phyloP scores from a whole-genome alignment of 2,113 vertebrate genomes.

The Glaucidium brasilianum region DNA sequence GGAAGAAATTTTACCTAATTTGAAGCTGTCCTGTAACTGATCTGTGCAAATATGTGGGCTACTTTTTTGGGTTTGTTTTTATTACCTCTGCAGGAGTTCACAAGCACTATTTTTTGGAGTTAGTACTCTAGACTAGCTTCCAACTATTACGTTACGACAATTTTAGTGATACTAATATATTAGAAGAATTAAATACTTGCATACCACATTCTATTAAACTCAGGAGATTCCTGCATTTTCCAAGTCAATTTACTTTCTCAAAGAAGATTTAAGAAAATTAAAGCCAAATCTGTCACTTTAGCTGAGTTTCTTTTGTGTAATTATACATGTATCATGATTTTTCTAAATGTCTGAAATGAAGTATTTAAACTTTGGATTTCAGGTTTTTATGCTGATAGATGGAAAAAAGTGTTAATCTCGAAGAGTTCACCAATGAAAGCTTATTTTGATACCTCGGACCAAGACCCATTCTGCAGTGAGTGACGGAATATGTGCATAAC shows the following conservation, averaged over 20 bases:
- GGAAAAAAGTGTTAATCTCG: constrained; percentile 75
- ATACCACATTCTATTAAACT: not conserved
- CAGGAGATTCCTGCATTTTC: not conserved
- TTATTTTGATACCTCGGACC: constrained; percentile 83
- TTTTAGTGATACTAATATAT: not conserved
- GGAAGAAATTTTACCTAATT: not conserved
- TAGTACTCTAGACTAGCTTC: not conserved
- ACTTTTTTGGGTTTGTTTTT: not conserved
- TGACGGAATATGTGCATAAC: not conserved
- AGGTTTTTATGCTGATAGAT: constrained; percentile 83
- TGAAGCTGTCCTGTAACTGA: not conserved
- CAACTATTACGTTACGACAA: not conserved
- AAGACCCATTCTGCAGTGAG: constrained; percentile 86
- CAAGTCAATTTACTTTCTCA: not conserved
- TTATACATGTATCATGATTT: not conserved
- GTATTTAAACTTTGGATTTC: constrained; percentile 24
- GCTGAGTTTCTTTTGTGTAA: not conserved
- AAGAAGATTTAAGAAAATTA: not conserved
- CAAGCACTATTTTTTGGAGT: not conserved
- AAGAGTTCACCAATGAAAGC: constrained; percentile 64
- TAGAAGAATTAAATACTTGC: not conserved
- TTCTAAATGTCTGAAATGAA: not conserved
- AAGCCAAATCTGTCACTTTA: not conserved
- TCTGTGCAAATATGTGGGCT: not conserved
- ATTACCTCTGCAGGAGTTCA: not conserved